These are phyloP conservation scores for Xiphophorus hellerii DNA, from an alignment of 2,113 vertebrate genomes.

Conservation along the genomic window DNA sequence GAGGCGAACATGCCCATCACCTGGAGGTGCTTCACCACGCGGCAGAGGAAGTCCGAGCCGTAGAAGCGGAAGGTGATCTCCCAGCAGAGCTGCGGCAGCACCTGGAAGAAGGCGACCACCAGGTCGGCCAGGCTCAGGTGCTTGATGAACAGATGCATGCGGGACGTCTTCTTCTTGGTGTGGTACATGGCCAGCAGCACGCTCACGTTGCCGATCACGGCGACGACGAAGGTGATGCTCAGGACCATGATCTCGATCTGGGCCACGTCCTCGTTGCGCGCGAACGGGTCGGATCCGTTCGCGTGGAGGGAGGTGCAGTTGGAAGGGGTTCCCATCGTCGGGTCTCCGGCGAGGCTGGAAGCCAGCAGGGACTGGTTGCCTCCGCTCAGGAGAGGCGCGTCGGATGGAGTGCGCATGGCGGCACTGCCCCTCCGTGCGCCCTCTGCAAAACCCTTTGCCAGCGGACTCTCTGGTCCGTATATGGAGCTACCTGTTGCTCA, in stretches of 20 bases:
- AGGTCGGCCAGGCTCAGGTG: constrained; percentile 95
- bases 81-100: constrained; percentile 96
- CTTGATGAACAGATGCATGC: constrained; percentile 96
- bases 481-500: constrained; percentile 48
- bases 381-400: constrained; percentile 41
- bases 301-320: constrained; percentile 47
- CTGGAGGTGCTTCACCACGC: constrained; percentile 94
- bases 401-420: constrained; percentile 64
- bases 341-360: constrained; percentile 18
- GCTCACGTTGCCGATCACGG: constrained; percentile 88
- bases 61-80: constrained; percentile 92
- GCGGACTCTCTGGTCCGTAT: constrained; percentile 47
- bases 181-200: constrained; percentile 90
- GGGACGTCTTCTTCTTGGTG: constrained; percentile 90
- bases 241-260: constrained; percentile 91
- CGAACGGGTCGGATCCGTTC: constrained; percentile 80
- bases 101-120: constrained; percentile 96
- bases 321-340: constrained; percentile 49
- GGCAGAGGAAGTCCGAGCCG: constrained; percentile 91
- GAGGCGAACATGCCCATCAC: constrained; percentile 96
- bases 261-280: constrained; percentile 89
- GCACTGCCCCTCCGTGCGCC: constrained; percentile 57
- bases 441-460: constrained; percentile 30
- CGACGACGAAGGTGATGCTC: constrained; percentile 89
- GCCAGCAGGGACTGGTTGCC: constrained; percentile 46